Base-by-base conservation (phyloP, 1,140 invertebrate species). In the Heliconius congener region DNA sequence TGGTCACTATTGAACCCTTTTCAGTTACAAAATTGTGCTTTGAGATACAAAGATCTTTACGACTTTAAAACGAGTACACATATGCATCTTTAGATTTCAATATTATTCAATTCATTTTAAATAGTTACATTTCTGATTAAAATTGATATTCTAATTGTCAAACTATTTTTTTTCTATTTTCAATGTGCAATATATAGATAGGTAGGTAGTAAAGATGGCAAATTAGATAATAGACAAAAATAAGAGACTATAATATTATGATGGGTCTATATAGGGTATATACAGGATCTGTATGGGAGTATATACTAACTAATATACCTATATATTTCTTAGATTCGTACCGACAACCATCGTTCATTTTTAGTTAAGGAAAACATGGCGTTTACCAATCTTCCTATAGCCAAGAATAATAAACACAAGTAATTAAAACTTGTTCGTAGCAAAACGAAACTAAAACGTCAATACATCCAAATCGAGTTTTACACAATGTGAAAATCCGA, bases 401-500 rank as follows among this genome's bases (percentile, higher is more conserved):
- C 3, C n/a, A 23, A 57, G 55, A 23, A 23, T 57, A 57, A 57
- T 57, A 57, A 57, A 1, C n/a, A n/a, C 55, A n/a, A 57, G 19
- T 57, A 57, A 57, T 57, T 57, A 57, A 57, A 57, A 57, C n/a
- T 57, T 23, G 55, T 57, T 57, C 55, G 19, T 23, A 57, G 19
- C 55, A 57, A 57, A 57, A 52, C 50, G 16, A 52, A 8, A 52
- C 50, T 52, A 52, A 52, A 52, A 57, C 55, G 55, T 57, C 55
- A 57, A 57, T 23, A 57, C 55, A 57, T 23, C 55, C 55, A 19
- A 57, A 57, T 57, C 3, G 19, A 57, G 55, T 57, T 57, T 23
- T 57, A 23, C 55, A 57, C 55, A 57, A 57, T 23, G 55, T 57
- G 55, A 57, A 57, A 57, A 57, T 57, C 55, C n/a, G 19, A 57